Evolutionary conservation across 1,140 invertebrate species (phyloP), one percentile per base, ranked within the genome.

Genomic region (Nasonia vitripennis): DNA sequence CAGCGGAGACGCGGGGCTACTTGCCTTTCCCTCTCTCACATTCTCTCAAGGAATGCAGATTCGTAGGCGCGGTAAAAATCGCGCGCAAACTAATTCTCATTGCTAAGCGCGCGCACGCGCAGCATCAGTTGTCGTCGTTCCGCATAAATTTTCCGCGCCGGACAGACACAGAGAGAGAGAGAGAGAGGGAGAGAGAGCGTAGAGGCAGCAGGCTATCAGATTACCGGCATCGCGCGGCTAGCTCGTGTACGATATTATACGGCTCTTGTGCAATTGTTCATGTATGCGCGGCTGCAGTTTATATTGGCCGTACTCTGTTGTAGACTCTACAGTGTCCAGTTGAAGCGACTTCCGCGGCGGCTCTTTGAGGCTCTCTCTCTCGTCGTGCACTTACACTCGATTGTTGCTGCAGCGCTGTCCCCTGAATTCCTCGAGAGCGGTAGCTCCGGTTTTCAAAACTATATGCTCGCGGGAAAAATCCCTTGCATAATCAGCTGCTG

Each of bases 61-160:
- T 71, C 73, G 62, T 68, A 75, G 31, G 73, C 27, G 73, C 73
- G 37, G 79, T 80, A 86, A 62, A 79, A 83, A 83, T 86, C 81
- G 17, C 41, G 55, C 81, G 68, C 55, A 20, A 73, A 86, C 85
- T 83, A 79, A 83, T 86, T 86, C 48, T 86, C 80, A 74, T 74
- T 78, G 80, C 73, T 86, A 74, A 48, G 41, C 41, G 48, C 14
- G 17, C 14, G 17, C 41, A 31, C 10, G 78, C 20, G 37, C 67
- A 71, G 55, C 68, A 48, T 41, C 41, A 51, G 67, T 23, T 62
- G 17, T 62, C 34, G 27, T 45, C 70, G 70, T 85, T n/a, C 48
- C 37, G 78, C 74, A 86, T 83, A 82, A 86, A 78, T 86, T 83
- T 78, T 31, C 48, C 31, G 27, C 20, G 20, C 55, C 4, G 55